Base-by-base conservation (phyloP, 92 coral and sea anemone species). In the Pocillopora meandrina region DNA sequence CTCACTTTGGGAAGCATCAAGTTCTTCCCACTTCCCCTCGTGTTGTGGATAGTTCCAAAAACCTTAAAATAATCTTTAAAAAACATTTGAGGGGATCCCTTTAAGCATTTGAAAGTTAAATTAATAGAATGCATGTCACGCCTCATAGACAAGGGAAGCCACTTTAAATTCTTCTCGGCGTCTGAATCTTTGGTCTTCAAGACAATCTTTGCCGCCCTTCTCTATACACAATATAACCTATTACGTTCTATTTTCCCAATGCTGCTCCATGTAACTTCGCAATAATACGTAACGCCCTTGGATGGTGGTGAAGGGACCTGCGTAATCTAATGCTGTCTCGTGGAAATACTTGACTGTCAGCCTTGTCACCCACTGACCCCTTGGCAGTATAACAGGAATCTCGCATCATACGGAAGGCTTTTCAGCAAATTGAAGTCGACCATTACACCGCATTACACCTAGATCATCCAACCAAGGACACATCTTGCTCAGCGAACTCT, bases 381-480 rank as follows among this genome's bases (percentile, higher is more conserved):
- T 63, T 63, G 67, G 67, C 67, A 63, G 67, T 17, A 42, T 63
- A 63, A 63, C 8, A 6, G 67, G 20, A 63, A 63, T 6, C 67
- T 63, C 2, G 16, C 67, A 63, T 42, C 8, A 7, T 42, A 42
- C 52, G 52, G 52, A 42, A 42, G 52, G 52, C 4, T 42, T 3
- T 42, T 42, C 52, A 7, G 52, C 4, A 42, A 42, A 42, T 42
- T 42, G 52, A 63, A 63, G 67, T 63, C 67, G 33, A 63, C 67
- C 67, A 13, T 20, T 69, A 19, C 59, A 69, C 10, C 90, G 71
- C 62, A 89, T 26, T 12, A 87, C n/a, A 17, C 88, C 93, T 35
- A 87, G 78, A 47, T 90, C 88, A 60, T 87, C 93, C 33, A 90
- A 26, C 61, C 78, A 64, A 14, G 89, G 86, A 60, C 56, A 69